A percentile compares a stretch with the other conserved stretches of the same genome.
These are phyloP conservation scores for Micropoecilia bifurca DNA, from an alignment of 2,797 vertebrate genomes.

Conservation along the genomic window DNA sequence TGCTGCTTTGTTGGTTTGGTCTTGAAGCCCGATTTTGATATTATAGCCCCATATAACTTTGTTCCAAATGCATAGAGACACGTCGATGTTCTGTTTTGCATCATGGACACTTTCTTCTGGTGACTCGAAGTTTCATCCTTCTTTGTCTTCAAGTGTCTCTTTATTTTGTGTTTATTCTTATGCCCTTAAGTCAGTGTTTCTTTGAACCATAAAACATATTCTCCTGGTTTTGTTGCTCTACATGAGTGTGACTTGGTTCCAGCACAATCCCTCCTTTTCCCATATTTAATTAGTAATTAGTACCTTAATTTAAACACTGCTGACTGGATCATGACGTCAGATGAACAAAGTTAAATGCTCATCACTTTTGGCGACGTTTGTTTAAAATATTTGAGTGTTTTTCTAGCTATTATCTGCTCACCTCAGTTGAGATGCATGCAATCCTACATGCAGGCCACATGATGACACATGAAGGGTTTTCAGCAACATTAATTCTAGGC, in stretches of 20 bases:
- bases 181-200: not conserved
- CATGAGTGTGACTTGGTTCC: not conserved
- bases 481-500: not conserved
- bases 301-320: not conserved
- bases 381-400: not conserved
- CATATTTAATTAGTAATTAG: not conserved
- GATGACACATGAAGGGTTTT: not conserved
- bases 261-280: not conserved
- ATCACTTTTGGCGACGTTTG: not conserved
- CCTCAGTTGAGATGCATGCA: not conserved
- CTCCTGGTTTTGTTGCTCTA: not conserved
- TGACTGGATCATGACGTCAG: not conserved
- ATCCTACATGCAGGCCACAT: not conserved
- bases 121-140: not conserved
- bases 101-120: not conserved
- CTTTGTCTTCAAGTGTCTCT: not conserved
- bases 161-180: not conserved
- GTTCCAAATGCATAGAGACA: not conserved
- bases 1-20: not conserved
- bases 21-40: not conserved
- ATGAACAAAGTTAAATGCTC: not conserved
- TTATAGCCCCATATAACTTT: not conserved
- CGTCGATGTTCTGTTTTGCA: not conserved
- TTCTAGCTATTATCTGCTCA: not conserved
- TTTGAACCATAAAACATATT: not conserved